Evolutionary conservation across 2,113 vertebrate species (phyloP), one percentile per base, ranked within the genome.

Genomic region (Daubentonia madagascariensis): DNA sequence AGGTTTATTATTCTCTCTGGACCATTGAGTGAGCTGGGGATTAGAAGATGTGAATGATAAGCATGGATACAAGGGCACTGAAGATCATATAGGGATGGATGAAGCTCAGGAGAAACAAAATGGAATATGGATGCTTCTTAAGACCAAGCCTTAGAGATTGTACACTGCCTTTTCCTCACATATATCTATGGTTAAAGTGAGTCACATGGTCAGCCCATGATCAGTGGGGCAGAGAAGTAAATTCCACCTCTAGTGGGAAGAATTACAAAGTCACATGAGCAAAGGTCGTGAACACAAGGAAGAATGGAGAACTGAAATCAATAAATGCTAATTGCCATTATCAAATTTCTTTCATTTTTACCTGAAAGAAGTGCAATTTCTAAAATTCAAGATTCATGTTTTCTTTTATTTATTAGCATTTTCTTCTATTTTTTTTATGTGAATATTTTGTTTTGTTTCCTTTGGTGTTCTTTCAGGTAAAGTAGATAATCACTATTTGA

Each of bases 1-100:
- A 20, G 9, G 6, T 45, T 32, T 28, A 16, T 67, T 85, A 54
- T 13, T 1, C 22, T 72, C 7, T 18, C 81, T 43, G 40, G 18
- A 40, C 1, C 40, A 37, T 0, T 22, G 17, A 79, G 23, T 43
- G 8, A 54, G 1, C 8, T 83, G 12, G 6, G 3, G 2, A n/a
- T 35, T 87, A 23, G 8, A 65, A 61, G 28, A 52, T 75, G 8
- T 6, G 23, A 48, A 3, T 17, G 2, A 80, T 37, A 88, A 12
- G 1, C 1, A 10, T 28, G 37, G 9, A 40, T 7, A 63, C 13
- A 9, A 12, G 17, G 13, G 28, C 5, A 67, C 37, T 84, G 22
- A 18, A 28, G 8, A 54, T 59, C 22, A 32, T 59, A n/a, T 25
- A 12, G 2, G 5, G 0, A 16, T 63, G 7, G 4, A 52, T 54